Conservation (phyloP, 2,888 invertebrate genomes). For the Atrina japonica region DNA sequence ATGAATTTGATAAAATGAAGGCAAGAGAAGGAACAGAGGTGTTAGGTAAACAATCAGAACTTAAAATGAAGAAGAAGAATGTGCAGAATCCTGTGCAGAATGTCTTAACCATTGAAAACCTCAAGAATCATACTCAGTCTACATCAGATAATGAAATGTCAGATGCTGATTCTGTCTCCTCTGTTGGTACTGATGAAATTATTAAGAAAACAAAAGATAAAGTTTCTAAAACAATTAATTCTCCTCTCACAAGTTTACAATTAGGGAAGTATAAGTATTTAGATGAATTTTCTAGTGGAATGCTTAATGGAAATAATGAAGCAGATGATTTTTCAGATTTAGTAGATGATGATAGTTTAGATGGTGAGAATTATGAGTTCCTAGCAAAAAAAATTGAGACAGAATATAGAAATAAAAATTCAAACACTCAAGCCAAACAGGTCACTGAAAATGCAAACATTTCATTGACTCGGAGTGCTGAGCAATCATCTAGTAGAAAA, state of each 20-base stretch:
- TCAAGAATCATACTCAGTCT: no score
- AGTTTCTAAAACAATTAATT: neutral
- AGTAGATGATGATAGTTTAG: constrained; percentile 28
- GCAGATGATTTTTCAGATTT: neutral
- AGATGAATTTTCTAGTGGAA: constrained; percentile 43
- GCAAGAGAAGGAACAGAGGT: no score
- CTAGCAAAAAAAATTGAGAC: constrained; percentile 10
- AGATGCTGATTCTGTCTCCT: constrained; percentile 49
- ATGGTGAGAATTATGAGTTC: constrained; percentile 10
- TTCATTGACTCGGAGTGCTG: neutral
- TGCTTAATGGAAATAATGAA: constrained; percentile 28
- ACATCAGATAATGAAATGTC: constrained; percentile 2
- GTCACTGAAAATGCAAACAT: neutral
- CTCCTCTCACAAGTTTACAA: neutral
- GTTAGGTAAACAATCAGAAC: no score
- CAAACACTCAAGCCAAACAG: neutral
- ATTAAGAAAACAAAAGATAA: constrained; percentile 26
- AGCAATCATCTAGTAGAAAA: no score
- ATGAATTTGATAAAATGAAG: neutral
- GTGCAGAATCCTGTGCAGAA: no score
- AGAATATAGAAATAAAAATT: constrained; percentile 5
- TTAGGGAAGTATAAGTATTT: neutral
- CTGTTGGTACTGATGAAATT: constrained; percentile 60
- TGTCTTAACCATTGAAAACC: no score
- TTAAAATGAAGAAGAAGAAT: no score